Base-by-base conservation (phyloP, 2,888 invertebrate genomes). In the Notocelia uddmanniana region DNA sequence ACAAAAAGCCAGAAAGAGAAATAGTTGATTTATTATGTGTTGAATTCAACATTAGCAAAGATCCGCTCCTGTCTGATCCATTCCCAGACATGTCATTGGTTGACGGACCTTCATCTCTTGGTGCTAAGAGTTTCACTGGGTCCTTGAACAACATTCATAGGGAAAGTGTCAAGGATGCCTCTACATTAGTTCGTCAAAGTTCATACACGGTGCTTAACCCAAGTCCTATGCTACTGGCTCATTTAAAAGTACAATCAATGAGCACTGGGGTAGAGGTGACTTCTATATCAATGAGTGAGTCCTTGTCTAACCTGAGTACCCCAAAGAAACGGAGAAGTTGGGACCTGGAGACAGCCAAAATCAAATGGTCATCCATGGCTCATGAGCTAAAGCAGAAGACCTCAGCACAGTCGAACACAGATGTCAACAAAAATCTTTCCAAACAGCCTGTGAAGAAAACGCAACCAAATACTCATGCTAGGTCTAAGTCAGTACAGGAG, bases 171-270 rank as follows among this genome's bases (percentile, higher is more conserved):
- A 90, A 85, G 76, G 85, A 82, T 69, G 74, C 73, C 15, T 70
- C 69, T 60, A 88, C 93, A 6, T 85, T 97, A 69, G 92, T 96
- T 13, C 94, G 97, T 64, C 96, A 97, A 80, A 95, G 96, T 74
- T 98, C 98, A 0, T 98, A 97, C 81, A 96, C 97, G 0, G 87
- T 98, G 59, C 95, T 97, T 0, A 92, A 95, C 23, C 97, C 98
- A 0, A 97, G 97, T 81, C 97, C 97, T 0, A 95, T 96, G 75
- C 93, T 98, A 10, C 82, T 96, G 26, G 96, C 96, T 11, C 95
- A 95, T 80, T 88, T 96, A 59, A 94, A 95, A 83, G 91, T 94
- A 75, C 93, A 92, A 74, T 91, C 93, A 0, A 73, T 90, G 15
- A 91, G 81, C 62, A 92, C 90, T 15, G 94, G 94, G 21, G 84